Evolutionary conservation across 2,113 vertebrate genomes (phyloP).

Genomic region (western clawed frog (Xenopus tropicalis)): UCB_Xtro_10.0 CM004446.2:80143501-80144000

Average conservation of each 20-base stretch:
- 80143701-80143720: not conserved
- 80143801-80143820: slow-evolving; percentile 95
- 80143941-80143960: slow-evolving; percentile 96
- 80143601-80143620: no score
- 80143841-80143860: slow-evolving; percentile 88
- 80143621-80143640: no score
- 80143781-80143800: slow-evolving; percentile 93
- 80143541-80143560: no score
- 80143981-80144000: not conserved
- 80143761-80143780: slow-evolving; percentile 83
- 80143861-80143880: slow-evolving; percentile 93
- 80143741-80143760: slow-evolving; percentile 95
- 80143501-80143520: no score
- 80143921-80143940: slow-evolving; percentile 93
- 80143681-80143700: not conserved
- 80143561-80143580: no score
- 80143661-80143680: not conserved
- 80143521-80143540: no score
- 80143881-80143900: slow-evolving; percentile 93
- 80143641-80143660: no score
- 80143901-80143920: slow-evolving; percentile 91
- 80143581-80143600: no score
- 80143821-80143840: slow-evolving; percentile 92
- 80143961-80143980: slow-evolving; percentile 49
- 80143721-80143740: slow-evolving; percentile 83